Percentiles rank a stretch among this genome's conserved stretches.
Conservation (phyloP, 2,113 vertebrate species). For the Natator depressus region DNA sequence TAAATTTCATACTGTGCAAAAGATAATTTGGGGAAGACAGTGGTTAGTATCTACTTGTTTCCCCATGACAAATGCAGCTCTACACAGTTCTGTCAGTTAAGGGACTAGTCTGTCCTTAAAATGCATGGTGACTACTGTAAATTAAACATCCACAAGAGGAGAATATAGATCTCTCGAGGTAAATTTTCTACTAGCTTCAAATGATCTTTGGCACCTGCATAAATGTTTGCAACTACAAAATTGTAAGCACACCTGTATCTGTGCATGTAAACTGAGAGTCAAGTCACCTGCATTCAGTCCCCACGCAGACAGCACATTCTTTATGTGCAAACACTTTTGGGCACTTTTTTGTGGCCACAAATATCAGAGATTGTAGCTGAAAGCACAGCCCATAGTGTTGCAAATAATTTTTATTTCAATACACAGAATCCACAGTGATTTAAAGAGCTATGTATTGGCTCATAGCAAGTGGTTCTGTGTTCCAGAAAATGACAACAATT, state of each 20-base stretch:
- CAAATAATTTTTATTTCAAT: background rate
- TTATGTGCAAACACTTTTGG: accelerated
- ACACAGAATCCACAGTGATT: background rate
- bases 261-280: background rate
- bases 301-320: background rate
- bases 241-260: accelerated
- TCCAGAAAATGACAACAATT: background rate
- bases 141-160: background rate
- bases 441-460: background rate
- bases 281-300: background rate
- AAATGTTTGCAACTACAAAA: background rate
- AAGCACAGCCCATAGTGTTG: background rate
- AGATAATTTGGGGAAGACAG: conserved; percentile 38
- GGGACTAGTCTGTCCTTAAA: conserved; percentile 15
- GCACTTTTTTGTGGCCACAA: background rate
- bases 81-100: conserved; percentile 21
- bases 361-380: background rate
- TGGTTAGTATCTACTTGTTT: conserved; percentile 1
- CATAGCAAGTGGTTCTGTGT: background rate
- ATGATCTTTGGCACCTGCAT: background rate
- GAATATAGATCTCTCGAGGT: background rate
- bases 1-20: conserved; percentile 21
- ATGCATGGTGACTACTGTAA: background rate
- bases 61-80: conserved; percentile 15
- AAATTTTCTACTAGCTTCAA: background rate